Evolutionary conservation across 2,797 vertebrate genomes (phyloP).

Genomic region (Glyptemys insculpta): DNA sequence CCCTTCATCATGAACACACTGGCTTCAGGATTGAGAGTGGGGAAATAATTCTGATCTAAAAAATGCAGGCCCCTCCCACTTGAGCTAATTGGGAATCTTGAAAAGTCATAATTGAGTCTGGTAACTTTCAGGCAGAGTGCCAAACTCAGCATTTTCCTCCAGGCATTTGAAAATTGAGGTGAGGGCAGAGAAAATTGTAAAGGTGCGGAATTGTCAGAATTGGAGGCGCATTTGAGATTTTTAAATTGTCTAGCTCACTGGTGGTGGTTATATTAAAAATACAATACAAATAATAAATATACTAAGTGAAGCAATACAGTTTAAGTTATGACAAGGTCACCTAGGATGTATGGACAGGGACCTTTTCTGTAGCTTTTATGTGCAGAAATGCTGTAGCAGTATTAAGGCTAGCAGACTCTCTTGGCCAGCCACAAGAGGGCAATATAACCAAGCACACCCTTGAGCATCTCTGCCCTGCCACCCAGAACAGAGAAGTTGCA

Average conservation of each 20-base stretch:
- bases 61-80: neutral
- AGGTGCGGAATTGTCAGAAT: neutral
- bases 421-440: constrained; percentile 73
- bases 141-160: neutral
- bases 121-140: neutral
- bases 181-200: neutral
- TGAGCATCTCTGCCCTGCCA: neutral
- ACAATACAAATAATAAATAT: neutral
- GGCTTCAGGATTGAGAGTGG: neutral
- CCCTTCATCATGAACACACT: neutral
- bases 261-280: neutral
- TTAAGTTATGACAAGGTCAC: neutral
- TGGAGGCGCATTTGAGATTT: neutral
- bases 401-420: neutral
- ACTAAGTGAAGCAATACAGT: neutral
- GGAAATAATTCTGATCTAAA: neutral
- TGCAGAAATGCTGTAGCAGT: neutral
- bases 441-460: constrained; percentile 56
- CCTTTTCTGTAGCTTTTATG: neutral
- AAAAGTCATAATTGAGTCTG: neutral
- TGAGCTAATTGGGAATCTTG: neutral
- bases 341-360: neutral
- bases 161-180: neutral
- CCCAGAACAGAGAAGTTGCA: fast-evolving
- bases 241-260: neutral